Percentiles rank a stretch among this genome's conserved stretches.
phyloP scores from a whole-genome alignment of 2,888 invertebrate species.

The Yponomeuta sedellus region DNA sequence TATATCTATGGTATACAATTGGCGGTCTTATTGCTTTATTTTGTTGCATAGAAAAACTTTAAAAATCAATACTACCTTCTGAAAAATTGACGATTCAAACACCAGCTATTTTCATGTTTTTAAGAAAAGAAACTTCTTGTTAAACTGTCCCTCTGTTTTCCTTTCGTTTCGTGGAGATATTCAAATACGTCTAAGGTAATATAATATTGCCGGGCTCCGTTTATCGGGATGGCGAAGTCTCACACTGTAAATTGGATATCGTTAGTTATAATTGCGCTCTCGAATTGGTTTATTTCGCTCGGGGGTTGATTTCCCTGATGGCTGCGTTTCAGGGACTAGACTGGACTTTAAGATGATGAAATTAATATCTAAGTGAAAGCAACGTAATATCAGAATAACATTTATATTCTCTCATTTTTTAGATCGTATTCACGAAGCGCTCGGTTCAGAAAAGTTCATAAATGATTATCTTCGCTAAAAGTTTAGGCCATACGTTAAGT shows the following conservation, averaged over 20 bases:
- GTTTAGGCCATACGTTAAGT: too few species aligned
- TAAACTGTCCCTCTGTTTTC: background rate
- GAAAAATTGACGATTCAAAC: too few species aligned
- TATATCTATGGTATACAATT: too few species aligned
- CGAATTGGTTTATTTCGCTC: constrained; percentile 18
- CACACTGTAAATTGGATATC: constrained; percentile 21
- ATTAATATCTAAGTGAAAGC: background rate
- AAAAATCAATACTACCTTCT: too few species aligned
- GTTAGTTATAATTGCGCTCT: constrained; percentile 21
- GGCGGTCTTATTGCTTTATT: too few species aligned
- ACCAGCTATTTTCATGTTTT: too few species aligned
- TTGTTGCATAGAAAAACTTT: too few species aligned
- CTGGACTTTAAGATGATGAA: background rate
- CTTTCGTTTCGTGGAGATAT: constrained; percentile 39
- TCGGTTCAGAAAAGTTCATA: too few species aligned
- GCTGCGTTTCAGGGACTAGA: background rate
- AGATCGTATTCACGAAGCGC: too few species aligned
- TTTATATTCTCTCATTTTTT: too few species aligned
- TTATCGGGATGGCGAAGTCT: constrained; percentile 33
- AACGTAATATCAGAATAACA: background rate
- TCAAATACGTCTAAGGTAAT: constrained; percentile 72
- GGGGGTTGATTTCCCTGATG: constrained; percentile 16
- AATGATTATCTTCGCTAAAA: too few species aligned
- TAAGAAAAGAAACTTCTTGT: too few species aligned
- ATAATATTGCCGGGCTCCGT: constrained; percentile 54